These are phyloP conservation scores for Drepana arcuata DNA, from an alignment of 1,140 invertebrate genomes.

Conservation along the genomic window DNA sequence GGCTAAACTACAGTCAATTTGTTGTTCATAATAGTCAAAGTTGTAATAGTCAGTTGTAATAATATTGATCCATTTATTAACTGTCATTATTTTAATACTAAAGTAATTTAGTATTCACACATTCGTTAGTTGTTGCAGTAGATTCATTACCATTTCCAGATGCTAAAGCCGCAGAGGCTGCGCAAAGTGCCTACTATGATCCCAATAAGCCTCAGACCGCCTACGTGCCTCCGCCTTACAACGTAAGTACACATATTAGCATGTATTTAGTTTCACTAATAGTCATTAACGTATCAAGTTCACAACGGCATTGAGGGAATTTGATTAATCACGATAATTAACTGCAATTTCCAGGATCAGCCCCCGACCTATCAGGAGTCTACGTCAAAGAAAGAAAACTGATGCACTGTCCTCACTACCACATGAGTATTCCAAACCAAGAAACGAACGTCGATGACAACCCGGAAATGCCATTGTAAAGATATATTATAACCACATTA, in stretches of 20 bases:
- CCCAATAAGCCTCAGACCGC: constrained; percentile 86
- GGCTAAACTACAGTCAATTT: too few species aligned
- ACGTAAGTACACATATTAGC: too few species aligned
- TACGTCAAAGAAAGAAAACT: constrained; percentile 68
- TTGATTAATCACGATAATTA: too few species aligned
- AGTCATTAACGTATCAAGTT: too few species aligned
- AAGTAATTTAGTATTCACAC: too few species aligned
- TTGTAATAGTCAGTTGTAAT: too few species aligned
- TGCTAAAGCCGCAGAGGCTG: constrained; percentile 90
- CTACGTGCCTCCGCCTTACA: constrained; percentile 88
- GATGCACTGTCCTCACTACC: constrained; percentile 57
- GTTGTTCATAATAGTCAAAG: too few species aligned
- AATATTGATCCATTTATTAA: too few species aligned
- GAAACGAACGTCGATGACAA: constrained; percentile 7
- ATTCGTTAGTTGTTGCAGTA: constrained; percentile 48
- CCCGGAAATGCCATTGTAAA: background rate
- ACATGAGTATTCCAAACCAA: constrained; percentile 25
- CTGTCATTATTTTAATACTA: too few species aligned
- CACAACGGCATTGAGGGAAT: too few species aligned
- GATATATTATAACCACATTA: too few species aligned
- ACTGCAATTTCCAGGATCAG: constrained; percentile 80
- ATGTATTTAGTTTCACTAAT: too few species aligned
- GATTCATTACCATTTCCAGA: constrained; percentile 70
- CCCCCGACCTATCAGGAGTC: constrained; percentile 81
- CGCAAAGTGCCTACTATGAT: constrained; percentile 90